phyloP scores from a whole-genome alignment of 2,888 invertebrate genomes.

The Eurytoma adleriae region DNA sequence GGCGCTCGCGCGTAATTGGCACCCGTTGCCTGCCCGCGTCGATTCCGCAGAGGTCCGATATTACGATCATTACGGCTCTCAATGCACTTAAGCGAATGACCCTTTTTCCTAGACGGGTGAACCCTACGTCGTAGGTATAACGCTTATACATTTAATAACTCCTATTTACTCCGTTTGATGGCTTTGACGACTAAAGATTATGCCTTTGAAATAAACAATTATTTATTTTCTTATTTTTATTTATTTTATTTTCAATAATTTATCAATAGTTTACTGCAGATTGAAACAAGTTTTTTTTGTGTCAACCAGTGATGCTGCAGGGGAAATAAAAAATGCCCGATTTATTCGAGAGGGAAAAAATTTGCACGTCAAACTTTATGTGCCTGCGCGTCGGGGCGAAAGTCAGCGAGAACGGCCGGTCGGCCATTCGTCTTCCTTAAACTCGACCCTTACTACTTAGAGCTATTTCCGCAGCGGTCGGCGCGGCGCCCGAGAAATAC shows the following conservation, averaged over 20 bases:
- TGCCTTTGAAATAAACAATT: no score
- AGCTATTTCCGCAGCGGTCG: constrained; percentile 36
- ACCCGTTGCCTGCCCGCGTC: constrained; percentile 32
- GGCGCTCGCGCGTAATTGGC: constrained; percentile 30
- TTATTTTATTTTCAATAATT: no score
- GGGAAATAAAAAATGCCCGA: constrained; percentile 15
- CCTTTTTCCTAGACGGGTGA: constrained; percentile 10
- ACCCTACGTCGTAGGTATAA: not conserved
- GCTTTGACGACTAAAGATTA: no score
- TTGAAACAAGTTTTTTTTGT: no score
- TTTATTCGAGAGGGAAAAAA: not conserved
- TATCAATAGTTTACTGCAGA: no score
- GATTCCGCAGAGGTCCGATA: not conserved
- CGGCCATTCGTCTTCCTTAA: constrained; percentile 53
- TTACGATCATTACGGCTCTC: constrained; percentile 16
- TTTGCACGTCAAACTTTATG: constrained; percentile 2
- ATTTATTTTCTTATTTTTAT: no score
- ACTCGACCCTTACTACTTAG: constrained; percentile 46
- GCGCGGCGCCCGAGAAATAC: constrained; percentile 27
- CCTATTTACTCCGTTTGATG: not conserved
- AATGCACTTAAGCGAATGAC: constrained; percentile 39
- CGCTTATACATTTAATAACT: constrained; percentile 1
- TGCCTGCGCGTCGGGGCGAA: constrained; percentile 9
- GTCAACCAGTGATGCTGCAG: no score
- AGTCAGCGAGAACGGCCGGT: constrained; percentile 1